Evolutionary conservation across 2,888 invertebrate genomes (phyloP).

Genomic region (Lasioglossum oenotherae): DNA sequence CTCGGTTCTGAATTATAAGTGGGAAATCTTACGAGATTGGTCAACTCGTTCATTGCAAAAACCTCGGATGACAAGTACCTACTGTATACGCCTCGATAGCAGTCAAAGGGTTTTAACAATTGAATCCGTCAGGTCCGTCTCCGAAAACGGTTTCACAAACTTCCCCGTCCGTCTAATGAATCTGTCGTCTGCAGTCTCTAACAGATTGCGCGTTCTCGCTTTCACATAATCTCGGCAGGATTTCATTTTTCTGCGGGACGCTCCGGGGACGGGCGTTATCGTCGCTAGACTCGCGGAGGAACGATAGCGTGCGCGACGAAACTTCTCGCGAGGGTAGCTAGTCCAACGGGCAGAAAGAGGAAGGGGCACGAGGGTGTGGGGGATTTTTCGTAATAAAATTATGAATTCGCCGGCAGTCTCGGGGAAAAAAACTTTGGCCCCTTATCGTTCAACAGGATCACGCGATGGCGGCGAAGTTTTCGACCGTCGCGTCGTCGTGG

Average conservation of each 20-base stretch:
- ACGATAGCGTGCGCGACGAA: slow-evolving; percentile 34
- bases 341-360: neutral
- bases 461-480: slow-evolving; percentile 44
- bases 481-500: slow-evolving; percentile 2
- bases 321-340: slow-evolving; percentile 9
- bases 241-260: neutral
- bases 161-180: neutral
- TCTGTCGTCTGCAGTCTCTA: neutral
- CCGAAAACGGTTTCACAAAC: neutral
- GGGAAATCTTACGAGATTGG: too few relatives aligned
- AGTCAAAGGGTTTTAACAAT: neutral
- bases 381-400: slow-evolving; percentile 50
- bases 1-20: too few relatives aligned
- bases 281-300: slow-evolving; percentile 22
- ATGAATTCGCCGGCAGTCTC: slow-evolving; percentile 28
- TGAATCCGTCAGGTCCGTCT: neutral
- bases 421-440: slow-evolving; percentile 23
- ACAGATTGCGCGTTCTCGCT: slow-evolving; percentile 7
- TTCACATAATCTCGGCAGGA: neutral
- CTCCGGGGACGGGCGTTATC: slow-evolving; percentile 15
- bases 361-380: neutral
- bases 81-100: too few relatives aligned
- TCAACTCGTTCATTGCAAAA: too few relatives aligned
- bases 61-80: too few relatives aligned
- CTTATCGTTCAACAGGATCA: slow-evolving; percentile 36